phyloP scores from a whole-genome alignment of 1,140 invertebrate species.

The Latrodectus geometricus region DNA sequence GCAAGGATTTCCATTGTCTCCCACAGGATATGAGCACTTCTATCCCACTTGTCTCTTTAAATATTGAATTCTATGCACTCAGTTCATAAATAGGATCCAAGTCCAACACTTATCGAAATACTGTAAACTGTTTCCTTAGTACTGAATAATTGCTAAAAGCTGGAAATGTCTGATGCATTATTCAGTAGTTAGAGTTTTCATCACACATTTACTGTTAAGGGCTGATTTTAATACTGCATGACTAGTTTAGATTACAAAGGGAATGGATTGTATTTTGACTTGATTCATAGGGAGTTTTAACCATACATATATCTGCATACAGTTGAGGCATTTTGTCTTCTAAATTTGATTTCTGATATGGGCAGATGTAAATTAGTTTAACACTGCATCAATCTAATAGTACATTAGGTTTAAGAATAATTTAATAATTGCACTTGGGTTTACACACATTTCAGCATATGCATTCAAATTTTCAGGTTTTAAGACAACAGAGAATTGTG shows the following conservation, averaged over 20 bases:
- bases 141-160: constrained; percentile 4
- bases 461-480: no score
- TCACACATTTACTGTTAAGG: not conserved
- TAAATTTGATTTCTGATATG: no score
- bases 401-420: no score
- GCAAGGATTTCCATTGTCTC: no score
- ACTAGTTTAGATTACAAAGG: not conserved
- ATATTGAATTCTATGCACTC: not conserved
- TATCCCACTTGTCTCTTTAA: not conserved
- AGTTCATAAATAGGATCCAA: not conserved
- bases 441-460: no score
- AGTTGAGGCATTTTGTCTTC: no score
- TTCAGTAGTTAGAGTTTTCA: not conserved
- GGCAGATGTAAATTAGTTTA: no score
- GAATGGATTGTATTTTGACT: not conserved
- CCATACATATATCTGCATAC: no score
- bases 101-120: not conserved
- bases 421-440: no score
- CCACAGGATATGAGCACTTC: no score
- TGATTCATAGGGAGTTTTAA: not conserved
- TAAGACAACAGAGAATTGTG: no score
- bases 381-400: no score
- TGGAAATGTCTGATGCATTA: not conserved
- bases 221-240: not conserved
- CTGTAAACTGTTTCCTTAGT: not conserved